Base-by-base conservation (phyloP, 2,888 invertebrate genomes). In the Eupelmus urozonus region DNA sequence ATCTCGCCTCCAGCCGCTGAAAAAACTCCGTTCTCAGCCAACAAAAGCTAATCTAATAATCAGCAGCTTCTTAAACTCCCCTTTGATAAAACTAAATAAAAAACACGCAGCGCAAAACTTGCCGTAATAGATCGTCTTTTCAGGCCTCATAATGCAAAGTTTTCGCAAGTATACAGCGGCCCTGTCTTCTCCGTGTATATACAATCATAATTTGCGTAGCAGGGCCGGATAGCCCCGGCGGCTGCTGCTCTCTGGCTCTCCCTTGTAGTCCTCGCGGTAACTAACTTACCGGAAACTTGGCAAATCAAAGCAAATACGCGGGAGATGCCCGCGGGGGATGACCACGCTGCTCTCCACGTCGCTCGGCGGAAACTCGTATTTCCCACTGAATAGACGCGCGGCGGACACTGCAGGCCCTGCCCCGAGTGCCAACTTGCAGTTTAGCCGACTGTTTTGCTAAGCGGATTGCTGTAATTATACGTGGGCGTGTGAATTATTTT, bases 281-380 rank as follows among this genome's bases (percentile, higher is more conserved):
- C 88, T 87, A 88, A 88, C 88, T 89, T 89, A 85, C 84, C 85
- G 86, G 85, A 87, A 89, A 88, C 88, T 89, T 88, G 82, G 81
- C 81, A 85, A 89, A 88, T 89, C 88, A 88, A 89, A 88, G 89
- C 86, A 89, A 89, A 88, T 87, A 80, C 78, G 72, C 76, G 34
- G 66, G 62, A 70, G 74, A 82, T 79, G 79, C 80, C 67, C 66
- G 74, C 72, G 73, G 78, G 78, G 72, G 53, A 66, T 76, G 76
- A 67, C 79, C 67, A 42, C 13, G 53, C 9, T n/a, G 45, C 59
- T 49, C 42, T 53, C 70, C 27, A 11, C 59, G 23, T 59, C 51
- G 2, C 13, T 5, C 29, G 34, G 3, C 29, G 65, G 76, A 70
- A 76, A 70, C 49, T 63, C 76, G 63, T 18, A 40, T 76, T 76